These are phyloP conservation scores for Oscheius sp. DNA, from an alignment of 2,888 invertebrate genomes.

Conservation along the genomic window DNA sequence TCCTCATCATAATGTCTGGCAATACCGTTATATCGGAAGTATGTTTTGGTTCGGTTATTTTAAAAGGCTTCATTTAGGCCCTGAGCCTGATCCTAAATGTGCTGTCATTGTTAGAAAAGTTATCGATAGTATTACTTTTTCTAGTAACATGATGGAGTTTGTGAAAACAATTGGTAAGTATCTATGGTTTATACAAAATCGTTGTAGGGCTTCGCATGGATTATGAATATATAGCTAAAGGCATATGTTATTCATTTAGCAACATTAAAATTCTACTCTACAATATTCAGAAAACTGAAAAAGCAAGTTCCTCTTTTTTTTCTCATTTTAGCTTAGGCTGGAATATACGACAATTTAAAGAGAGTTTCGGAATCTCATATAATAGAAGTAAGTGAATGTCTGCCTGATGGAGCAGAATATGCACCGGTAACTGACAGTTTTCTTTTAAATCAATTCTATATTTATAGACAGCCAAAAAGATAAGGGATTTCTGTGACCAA, in stretches of 20 bases:
- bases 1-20: constrained; percentile 49
- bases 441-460: neutral
- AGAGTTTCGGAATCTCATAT: constrained; percentile 47
- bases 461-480: constrained; percentile 50
- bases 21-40: constrained; percentile 55
- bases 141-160: constrained; percentile 60
- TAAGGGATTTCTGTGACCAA: constrained; percentile 58
- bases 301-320: constrained; percentile 16
- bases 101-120: constrained; percentile 61
- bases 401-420: constrained; percentile 58
- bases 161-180: constrained; percentile 54
- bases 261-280: constrained; percentile 51
- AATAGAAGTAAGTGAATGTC: constrained; percentile 53
- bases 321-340: constrained; percentile 34
- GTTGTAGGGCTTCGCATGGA: constrained; percentile 58
- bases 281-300: constrained; percentile 41
- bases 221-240: constrained; percentile 59
- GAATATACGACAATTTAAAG: constrained; percentile 50
- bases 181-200: neutral
- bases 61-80: constrained; percentile 39
- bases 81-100: constrained; percentile 59
- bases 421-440: constrained; percentile 31
- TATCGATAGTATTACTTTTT: constrained; percentile 52
- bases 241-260: constrained; percentile 55
- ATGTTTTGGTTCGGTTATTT: neutral